Conservation (phyloP, 1,140 invertebrate species). For the Colletes gigas region DNA sequence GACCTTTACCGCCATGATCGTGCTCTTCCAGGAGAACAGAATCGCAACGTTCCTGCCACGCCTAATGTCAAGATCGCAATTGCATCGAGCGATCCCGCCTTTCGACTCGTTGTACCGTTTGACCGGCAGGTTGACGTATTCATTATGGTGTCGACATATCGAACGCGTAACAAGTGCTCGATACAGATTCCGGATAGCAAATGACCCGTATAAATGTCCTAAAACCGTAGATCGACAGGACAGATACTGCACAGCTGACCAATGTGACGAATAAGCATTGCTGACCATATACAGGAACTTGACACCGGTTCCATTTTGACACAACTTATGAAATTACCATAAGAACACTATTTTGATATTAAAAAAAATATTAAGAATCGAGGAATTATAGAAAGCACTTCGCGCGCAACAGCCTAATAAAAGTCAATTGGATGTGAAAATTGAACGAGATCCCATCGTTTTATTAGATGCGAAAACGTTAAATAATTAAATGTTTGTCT, state of each 20-base stretch:
- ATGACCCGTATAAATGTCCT: background rate
- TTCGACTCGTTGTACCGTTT: background rate
- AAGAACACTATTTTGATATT: no score
- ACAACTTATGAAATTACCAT: no score
- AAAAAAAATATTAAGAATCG: no score
- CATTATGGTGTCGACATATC: background rate
- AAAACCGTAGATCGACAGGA: background rate
- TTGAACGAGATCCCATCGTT: no score
- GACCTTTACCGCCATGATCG: conserved; percentile 15
- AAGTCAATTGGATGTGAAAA: no score
- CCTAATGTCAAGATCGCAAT: conserved; percentile 63
- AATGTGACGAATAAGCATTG: background rate
- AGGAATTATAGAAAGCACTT: no score
- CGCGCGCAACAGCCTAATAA: no score
- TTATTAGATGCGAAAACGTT: no score
- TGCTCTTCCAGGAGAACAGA: background rate
- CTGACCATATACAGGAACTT: no score
- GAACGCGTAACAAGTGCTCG: background rate
- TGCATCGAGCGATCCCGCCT: background rate
- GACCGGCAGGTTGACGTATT: background rate
- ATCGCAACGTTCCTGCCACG: conserved; percentile 55
- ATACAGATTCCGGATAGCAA: background rate
- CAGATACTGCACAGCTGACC: background rate
- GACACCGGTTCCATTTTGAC: no score
- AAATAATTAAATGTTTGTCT: no score